Evolutionary conservation across 2,113 vertebrate species (phyloP), one percentile per base, ranked within the genome.

Genomic region (Oxyruncus cristatus): DNA sequence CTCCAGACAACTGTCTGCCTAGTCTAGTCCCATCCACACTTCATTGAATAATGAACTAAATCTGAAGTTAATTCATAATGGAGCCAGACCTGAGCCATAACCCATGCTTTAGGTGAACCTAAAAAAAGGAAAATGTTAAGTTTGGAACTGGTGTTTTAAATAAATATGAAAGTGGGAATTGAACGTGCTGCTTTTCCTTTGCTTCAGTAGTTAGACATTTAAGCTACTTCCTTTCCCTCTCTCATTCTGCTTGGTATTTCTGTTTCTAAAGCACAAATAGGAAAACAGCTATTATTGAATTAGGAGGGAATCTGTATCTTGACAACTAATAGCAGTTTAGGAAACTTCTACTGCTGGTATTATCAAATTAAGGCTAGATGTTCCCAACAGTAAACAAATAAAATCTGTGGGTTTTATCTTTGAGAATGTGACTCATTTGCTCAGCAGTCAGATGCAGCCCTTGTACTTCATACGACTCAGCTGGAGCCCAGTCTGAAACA

Each of bases 401-500:
- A 85, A 92, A 91, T n/a, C 73, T 49, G 61, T n/a, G 46, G 18
- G 11, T 94, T 93, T 79, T 47, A n/a, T 44, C 85, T 92, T 59
- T 49, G 75, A 84, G 88, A 74, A 74, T 27, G 72, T 89, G 85
- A 78, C 39, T 93, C 63, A 39, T 49, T 87, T 24, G 32, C 85
- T 84, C 72, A 56, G 63, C 73, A 65, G 79, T 13, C 21, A 77
- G 85, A 74, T 8, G 39, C 41, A 58, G 62, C 78, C 58, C 47
- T 35, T 58, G 73, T 41, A 61, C 70, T 46, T 85, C 70, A 35
- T 27, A 41, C 5, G 0, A 13, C 86, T 72, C 92, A 85, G 88
- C 88, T 91, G 93, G 91, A 96, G 35, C 68, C n/a, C 53, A 10
- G 91, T 78, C 88, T 94, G 70, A 94, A 96, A 88, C 92, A 94